These are phyloP conservation scores for Diaperis boleti DNA, from an alignment of 2,888 invertebrate genomes.

Conservation along the genomic window DNA sequence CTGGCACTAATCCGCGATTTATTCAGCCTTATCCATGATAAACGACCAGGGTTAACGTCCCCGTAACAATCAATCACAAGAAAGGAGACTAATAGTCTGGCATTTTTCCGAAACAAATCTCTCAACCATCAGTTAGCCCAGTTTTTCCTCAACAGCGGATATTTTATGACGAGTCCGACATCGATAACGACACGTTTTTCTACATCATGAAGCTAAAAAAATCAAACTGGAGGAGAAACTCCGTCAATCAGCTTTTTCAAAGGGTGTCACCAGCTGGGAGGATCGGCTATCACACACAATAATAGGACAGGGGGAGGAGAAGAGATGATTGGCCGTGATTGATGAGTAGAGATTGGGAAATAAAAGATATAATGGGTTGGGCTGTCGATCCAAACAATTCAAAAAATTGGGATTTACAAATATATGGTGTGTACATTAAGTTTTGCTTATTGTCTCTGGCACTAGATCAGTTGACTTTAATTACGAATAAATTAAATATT, in stretches of 20 bases:
- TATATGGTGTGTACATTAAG: too few species aligned
- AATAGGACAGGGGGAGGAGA: slow-evolving; percentile 3
- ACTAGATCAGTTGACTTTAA: too few species aligned
- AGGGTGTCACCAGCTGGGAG: slow-evolving; percentile 10
- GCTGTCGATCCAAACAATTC: too few species aligned
- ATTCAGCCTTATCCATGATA: too few species aligned
- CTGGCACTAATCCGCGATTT: too few species aligned
- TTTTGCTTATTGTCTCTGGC: too few species aligned
- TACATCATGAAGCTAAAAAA: not conserved
- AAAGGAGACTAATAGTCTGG: slow-evolving; percentile 9
- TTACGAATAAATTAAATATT: too few species aligned
- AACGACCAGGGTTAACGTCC: slow-evolving; percentile 12
- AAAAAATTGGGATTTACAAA: too few species aligned
- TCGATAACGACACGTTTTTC: slow-evolving; percentile 28
- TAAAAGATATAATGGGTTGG: too few species aligned
- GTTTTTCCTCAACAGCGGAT: slow-evolving; percentile 10
- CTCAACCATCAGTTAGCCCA: slow-evolving; percentile 12
- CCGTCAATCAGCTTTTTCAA: slow-evolving; percentile 32
- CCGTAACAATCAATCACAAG: slow-evolving; percentile 16
- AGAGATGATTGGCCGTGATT: slow-evolving; percentile 8
- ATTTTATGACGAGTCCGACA: slow-evolving; percentile 29
- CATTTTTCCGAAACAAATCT: slow-evolving; percentile 20
- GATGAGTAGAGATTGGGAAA: not conserved
- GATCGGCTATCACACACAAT: slow-evolving; percentile 25
- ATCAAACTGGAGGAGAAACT: slow-evolving; percentile 20